These are phyloP conservation scores for Piaya cayana DNA, from an alignment of 2,113 vertebrate species.

Conservation along the genomic window DNA sequence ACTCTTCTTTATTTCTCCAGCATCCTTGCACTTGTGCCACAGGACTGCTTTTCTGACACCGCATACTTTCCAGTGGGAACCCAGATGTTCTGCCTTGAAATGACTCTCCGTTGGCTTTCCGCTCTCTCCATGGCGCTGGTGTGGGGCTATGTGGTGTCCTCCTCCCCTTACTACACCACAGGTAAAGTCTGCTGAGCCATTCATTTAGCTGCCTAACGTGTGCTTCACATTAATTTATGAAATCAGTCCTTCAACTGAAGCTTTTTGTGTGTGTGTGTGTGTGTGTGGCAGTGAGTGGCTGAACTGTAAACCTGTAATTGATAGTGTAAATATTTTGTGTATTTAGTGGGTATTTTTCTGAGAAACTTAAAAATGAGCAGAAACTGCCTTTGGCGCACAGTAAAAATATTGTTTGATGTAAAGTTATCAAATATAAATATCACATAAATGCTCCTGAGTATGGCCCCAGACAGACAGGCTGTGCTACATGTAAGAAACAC, in stretches of 20 bases:
- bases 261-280: background rate
- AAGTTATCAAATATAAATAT: background rate
- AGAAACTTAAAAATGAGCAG: background rate
- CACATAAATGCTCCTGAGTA: rapidly evolving
- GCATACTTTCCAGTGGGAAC: rapidly evolving
- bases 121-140: background rate
- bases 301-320: background rate
- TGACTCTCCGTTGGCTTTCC: background rate
- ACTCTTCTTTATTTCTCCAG: background rate
- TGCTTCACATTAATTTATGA: rapidly evolving
- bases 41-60: rapidly evolving
- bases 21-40: rapidly evolving
- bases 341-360: background rate
- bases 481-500: background rate
- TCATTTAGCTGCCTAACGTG: rapidly evolving
- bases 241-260: background rate
- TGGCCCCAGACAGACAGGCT: rapidly evolving
- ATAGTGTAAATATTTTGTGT: rapidly evolving
- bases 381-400: background rate
- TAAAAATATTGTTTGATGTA: background rate
- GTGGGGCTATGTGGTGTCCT: background rate
- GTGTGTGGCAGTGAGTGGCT: background rate
- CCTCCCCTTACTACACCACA: background rate
- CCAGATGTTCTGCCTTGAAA: background rate
- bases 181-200: background rate